A percentile compares a stretch with the other conserved stretches of the same genome.
These are phyloP conservation scores for Urocolius indicus DNA, from an alignment of 2,113 vertebrate genomes.

Conservation along the genomic window DNA sequence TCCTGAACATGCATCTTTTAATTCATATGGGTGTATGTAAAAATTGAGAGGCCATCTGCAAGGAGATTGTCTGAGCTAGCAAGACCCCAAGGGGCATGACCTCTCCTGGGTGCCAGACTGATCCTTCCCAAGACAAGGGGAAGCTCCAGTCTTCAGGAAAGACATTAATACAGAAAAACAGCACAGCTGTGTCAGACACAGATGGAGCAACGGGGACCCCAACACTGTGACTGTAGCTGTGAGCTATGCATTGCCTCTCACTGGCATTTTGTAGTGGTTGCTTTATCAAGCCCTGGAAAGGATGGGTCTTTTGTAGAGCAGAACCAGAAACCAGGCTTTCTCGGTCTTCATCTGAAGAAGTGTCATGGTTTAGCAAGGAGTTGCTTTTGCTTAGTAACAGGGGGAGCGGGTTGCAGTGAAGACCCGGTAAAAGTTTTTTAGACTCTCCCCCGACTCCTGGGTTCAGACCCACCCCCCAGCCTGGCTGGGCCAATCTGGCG, in stretches of 20 bases:
- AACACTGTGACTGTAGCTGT: background rate
- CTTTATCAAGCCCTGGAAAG: background rate
- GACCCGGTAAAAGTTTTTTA: no score
- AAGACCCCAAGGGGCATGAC: background rate
- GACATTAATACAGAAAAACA: background rate
- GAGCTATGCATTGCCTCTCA: rapidly evolving
- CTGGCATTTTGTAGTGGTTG: background rate
- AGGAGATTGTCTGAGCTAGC: background rate
- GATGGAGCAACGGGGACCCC: background rate
- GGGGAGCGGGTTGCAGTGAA: no score
- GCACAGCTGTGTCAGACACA: background rate
- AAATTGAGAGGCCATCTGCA: background rate
- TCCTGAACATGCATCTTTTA: background rate
- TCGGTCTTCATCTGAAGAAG: background rate
- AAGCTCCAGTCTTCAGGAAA: background rate
- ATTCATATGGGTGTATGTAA: background rate
- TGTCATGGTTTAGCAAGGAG: no score
- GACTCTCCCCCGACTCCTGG: no score
- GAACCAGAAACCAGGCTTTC: background rate
- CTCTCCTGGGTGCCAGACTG: background rate
- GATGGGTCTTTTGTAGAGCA: background rate
- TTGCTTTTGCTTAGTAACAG: no score
- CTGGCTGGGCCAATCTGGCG: no score
- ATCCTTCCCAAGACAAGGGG: background rate
- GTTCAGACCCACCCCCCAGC: no score